phyloP scores from a whole-genome alignment of 2,888 invertebrate genomes.

The Pharmacophagus antenor region DNA sequence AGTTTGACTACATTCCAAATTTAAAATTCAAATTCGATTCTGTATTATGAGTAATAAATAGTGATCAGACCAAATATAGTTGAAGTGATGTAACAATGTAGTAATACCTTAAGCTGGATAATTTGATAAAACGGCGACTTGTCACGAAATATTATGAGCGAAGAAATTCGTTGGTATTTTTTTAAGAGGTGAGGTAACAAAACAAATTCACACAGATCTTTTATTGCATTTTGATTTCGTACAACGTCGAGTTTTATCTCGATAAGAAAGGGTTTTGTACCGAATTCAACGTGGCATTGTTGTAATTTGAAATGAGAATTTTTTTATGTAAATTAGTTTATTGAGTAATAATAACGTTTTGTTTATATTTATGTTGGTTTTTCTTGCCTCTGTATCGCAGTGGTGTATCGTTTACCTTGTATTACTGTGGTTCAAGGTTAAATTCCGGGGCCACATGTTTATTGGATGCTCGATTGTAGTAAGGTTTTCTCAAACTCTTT shows the following conservation, averaged over 20 bases:
- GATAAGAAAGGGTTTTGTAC: constrained; percentile 73
- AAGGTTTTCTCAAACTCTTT: too few species aligned
- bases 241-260: constrained; percentile 52
- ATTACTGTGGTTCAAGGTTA: too few species aligned
- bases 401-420: too few species aligned
- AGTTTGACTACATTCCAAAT: too few species aligned
- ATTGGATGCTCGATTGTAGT: too few species aligned
- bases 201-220: constrained; percentile 67
- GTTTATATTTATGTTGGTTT: constrained; percentile 33
- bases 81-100: constrained; percentile 48
- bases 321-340: constrained; percentile 56
- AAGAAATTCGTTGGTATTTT: constrained; percentile 64
- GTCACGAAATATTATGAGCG: constrained; percentile 58
- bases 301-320: constrained; percentile 46
- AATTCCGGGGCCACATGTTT: too few species aligned
- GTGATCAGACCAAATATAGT: constrained; percentile 47
- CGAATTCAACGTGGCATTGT: constrained; percentile 68
- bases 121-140: constrained; percentile 65
- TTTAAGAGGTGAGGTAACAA: constrained; percentile 50
- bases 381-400: too few species aligned
- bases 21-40: too few species aligned
- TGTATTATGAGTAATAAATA: not conserved
- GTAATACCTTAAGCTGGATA: constrained; percentile 65
- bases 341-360: constrained; percentile 32
- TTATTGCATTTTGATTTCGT: constrained; percentile 64